These are phyloP conservation scores for Poecilus cupreus DNA, from an alignment of 2,888 invertebrate genomes.

Conservation along the genomic window DNA sequence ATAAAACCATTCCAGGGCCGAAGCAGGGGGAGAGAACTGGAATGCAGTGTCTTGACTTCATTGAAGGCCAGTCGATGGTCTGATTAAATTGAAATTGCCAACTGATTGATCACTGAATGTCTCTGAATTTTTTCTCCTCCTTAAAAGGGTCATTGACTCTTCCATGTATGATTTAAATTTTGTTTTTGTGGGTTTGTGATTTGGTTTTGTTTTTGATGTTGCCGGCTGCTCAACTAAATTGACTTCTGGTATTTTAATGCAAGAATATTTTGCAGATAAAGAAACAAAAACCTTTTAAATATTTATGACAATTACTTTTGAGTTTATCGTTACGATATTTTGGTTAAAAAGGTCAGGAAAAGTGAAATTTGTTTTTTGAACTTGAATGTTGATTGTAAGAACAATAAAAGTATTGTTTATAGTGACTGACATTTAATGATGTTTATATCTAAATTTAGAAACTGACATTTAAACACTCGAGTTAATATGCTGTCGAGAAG, in stretches of 20 bases:
- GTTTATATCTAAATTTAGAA: not conserved
- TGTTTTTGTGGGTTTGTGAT: conserved; percentile 8
- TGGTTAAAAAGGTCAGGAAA: not conserved
- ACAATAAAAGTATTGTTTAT: conserved; percentile 2
- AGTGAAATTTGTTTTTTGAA: not conserved
- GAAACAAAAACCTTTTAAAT: not conserved
- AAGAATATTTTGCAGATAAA: not conserved
- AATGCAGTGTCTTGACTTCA: conserved; percentile 6
- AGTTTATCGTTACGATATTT: not conserved
- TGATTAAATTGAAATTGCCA: conserved; percentile 48
- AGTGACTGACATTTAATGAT: not conserved
- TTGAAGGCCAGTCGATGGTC: conserved; percentile 42
- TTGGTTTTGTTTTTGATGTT: not conserved
- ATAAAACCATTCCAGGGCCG: not conserved
- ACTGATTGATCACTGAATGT: conserved; percentile 30
- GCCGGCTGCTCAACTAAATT: not conserved
- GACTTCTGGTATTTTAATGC: conserved; percentile 7
- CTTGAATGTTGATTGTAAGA: too few species aligned
- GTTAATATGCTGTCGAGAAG: conserved; percentile 20
- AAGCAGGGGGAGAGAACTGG: not conserved
- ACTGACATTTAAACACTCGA: conserved; percentile 9
- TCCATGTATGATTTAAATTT: not conserved
- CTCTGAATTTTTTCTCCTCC: conserved; percentile 7
- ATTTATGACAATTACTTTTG: not conserved
- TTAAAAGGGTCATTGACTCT: conserved; percentile 32